These are phyloP conservation scores for Dermochelys coriacea DNA, from an alignment of 2,797 vertebrate genomes.

Conservation along the genomic window DNA sequence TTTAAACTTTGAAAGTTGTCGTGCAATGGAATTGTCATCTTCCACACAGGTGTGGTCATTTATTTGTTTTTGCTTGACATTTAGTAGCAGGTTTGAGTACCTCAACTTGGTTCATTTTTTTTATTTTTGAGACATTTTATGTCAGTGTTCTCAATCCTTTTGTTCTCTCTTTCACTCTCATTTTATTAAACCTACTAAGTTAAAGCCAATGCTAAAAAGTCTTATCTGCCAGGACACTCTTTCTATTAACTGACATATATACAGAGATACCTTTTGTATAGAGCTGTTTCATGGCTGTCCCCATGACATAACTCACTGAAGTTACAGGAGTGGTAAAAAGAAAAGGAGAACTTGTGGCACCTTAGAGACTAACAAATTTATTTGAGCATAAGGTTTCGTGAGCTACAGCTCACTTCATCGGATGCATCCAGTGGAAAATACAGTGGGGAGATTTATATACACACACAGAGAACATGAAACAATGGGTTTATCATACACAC, in stretches of 20 bases:
- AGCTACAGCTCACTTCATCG: too few species aligned
- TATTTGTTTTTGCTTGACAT: constrained; percentile 58
- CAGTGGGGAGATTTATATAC: too few species aligned
- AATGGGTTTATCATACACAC: too few species aligned
- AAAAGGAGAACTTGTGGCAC: too few species aligned
- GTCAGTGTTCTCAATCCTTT: constrained; percentile 11
- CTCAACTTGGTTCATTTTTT: constrained; percentile 47
- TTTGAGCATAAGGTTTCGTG: too few species aligned
- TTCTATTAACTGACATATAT: background rate
- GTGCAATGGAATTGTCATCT: constrained; percentile 50
- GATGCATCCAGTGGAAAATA: too few species aligned
- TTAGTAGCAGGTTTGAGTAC: constrained; percentile 43
- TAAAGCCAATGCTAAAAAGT: background rate
- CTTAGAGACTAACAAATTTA: too few species aligned
- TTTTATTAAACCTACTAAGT: background rate
- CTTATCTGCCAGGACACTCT: rapidly evolving
- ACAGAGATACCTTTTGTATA: background rate
- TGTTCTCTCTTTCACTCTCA: background rate
- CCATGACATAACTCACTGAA: background rate
- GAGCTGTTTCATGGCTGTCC: background rate
- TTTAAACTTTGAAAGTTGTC: constrained; percentile 23
- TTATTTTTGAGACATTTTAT: constrained; percentile 32
- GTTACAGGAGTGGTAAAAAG: background rate
- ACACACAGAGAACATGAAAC: too few species aligned
- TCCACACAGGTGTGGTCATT: constrained; percentile 41